Evolutionary conservation across 2,888 invertebrate species (phyloP), one percentile per base, ranked within the genome.

Genomic region (Tipula confusa): DNA sequence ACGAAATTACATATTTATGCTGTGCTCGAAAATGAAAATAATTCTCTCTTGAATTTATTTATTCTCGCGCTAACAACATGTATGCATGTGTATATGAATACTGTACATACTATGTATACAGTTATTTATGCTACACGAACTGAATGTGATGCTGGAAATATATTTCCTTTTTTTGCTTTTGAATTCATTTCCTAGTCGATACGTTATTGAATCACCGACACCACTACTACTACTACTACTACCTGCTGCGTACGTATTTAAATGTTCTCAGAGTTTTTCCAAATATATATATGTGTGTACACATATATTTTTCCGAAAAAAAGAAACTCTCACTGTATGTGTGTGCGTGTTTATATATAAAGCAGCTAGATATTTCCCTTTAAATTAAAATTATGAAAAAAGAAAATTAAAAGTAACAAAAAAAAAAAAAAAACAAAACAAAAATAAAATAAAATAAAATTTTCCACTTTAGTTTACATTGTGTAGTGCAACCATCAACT

Each of bases 391-490:
- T 64, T 64, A 64, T 64, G 24, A 64, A 64, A 64, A 64, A 48
- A 64, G 64, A 64, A 64, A 64, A 64, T 64, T 64, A 64, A 64
- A 64, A 64, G 24, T 64, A 64, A 64, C 43, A 43, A 64, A 64
- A 18, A 64, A 64, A 24, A 64, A 64, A 18, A 33, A 33, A n/a
- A n/a, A 64, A 24, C 18, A 64, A 64, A 64, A 24, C 24, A 64
- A 64, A 64, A 64, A 64, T 64, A 64, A 64, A n/a, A n/a, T 33
- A 33, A 33, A n/a, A 33, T 9, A 33, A 33, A 64, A 24, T 64
- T 64, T 64, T 64, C 64, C 64, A 64, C 64, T 64, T 64, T 64
- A 64, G 64, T 64, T 64, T 24, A 64, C 64, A 64, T 64, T 64
- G 64, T 64, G 64, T 64, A 64, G 64, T 64, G 64, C 64, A 64